Percentiles rank a stretch among this genome's conserved stretches.
Conservation (phyloP, 2,888 invertebrate species). For the Leptinotarsa rubiginosa region DNA sequence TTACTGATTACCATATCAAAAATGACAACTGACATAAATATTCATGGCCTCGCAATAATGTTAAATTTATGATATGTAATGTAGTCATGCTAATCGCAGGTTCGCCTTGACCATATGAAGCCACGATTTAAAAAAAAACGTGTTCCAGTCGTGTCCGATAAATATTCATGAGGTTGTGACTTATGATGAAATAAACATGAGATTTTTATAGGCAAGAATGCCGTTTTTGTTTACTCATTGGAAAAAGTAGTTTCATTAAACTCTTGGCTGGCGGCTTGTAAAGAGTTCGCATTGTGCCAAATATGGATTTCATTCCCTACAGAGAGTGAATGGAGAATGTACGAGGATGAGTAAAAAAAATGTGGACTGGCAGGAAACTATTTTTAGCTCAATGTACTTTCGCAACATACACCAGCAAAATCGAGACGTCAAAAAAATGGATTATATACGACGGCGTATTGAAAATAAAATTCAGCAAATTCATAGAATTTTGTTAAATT, state of each 20-base stretch:
- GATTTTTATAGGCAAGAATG: slow-evolving; percentile 17
- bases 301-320: background rate
- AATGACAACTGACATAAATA: slow-evolving; percentile 28
- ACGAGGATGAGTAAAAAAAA: background rate
- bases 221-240: slow-evolving; percentile 18
- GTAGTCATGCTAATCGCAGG: slow-evolving; percentile 31
- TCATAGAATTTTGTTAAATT: no score
- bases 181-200: slow-evolving; percentile 21
- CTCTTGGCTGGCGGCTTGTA: slow-evolving; percentile 6
- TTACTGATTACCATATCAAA: background rate
- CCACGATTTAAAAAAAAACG: slow-evolving; percentile 30
- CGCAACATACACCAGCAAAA: no score
- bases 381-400: background rate
- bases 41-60: slow-evolving; percentile 31
- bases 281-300: background rate
- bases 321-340: slow-evolving; percentile 15
- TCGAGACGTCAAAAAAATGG: no score
- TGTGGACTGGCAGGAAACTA: background rate
- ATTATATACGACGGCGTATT: no score
- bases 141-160: slow-evolving; percentile 8
- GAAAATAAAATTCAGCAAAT: no score
- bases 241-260: slow-evolving; percentile 19
- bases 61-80: slow-evolving; percentile 30
- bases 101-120: slow-evolving; percentile 38
- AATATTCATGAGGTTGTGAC: slow-evolving; percentile 21